These are phyloP conservation scores for Linnaemya tessellans DNA, from an alignment of 2,888 invertebrate genomes.

Conservation along the genomic window DNA sequence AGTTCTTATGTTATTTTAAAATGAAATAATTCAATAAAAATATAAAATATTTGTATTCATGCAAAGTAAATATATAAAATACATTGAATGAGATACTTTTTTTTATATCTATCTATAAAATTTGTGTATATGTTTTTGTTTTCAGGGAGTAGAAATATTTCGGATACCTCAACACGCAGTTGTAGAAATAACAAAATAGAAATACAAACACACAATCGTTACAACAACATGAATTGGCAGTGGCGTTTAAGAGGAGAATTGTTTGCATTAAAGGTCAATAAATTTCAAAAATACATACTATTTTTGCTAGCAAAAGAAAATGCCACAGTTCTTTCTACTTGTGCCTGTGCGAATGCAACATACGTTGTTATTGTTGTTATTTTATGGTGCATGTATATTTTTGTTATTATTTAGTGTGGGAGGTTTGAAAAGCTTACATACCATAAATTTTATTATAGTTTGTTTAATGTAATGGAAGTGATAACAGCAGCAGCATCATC, in stretches of 20 bases:
- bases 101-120: constrained; percentile 23
- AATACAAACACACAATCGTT: background rate
- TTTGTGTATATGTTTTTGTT: constrained; percentile 8
- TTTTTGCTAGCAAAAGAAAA: background rate
- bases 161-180: background rate
- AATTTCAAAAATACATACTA: background rate
- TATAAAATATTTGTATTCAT: constrained; percentile 22
- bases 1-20: constrained; percentile 18
- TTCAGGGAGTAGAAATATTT: background rate
- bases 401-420: constrained; percentile 18
- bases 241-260: background rate
- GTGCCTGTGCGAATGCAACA: constrained; percentile 1
- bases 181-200: background rate
- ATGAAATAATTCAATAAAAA: constrained; percentile 39
- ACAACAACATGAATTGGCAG: background rate
- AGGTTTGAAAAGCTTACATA: constrained; percentile 28
- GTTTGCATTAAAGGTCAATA: too few species aligned
- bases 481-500: constrained; percentile 63
- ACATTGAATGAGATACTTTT: constrained; percentile 11
- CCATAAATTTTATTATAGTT: constrained; percentile 53
- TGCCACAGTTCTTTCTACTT: background rate
- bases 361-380: constrained; percentile 21
- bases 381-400: background rate
- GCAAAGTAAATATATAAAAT: constrained; percentile 8
- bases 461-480: constrained; percentile 65